Percentiles rank a stretch among this genome's conserved stretches.
Evolutionary conservation across 2,888 invertebrate genomes (phyloP).

Genomic region (Pogonocherus hispidulus): DNA sequence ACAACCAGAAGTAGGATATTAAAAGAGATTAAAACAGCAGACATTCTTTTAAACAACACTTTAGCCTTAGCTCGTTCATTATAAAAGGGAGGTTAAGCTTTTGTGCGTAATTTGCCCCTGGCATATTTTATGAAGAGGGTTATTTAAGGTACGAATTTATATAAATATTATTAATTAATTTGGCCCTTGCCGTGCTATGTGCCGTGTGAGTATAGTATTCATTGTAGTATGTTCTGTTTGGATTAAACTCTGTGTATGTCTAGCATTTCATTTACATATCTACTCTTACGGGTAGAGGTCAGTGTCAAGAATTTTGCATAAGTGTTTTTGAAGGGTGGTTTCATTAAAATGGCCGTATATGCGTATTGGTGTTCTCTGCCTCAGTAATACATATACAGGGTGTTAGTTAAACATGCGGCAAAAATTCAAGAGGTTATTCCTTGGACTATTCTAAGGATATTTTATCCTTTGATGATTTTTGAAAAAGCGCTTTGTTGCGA

Average conservation of each 20-base stretch:
- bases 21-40: too few relatives aligned
- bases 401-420: too few relatives aligned
- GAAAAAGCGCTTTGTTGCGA: too few relatives aligned
- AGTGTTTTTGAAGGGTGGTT: too few relatives aligned
- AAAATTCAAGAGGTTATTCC: too few relatives aligned
- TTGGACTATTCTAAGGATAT: too few relatives aligned
- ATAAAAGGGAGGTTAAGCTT: conserved; percentile 5
- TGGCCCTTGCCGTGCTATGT: neutral
- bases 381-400: too few relatives aligned
- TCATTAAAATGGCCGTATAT: too few relatives aligned
- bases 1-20: neutral
- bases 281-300: neutral
- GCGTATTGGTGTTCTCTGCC: too few relatives aligned
- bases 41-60: neutral
- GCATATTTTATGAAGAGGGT: conserved; percentile 12
- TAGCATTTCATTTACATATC: neutral
- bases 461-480: too few relatives aligned
- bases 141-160: conserved; percentile 5
- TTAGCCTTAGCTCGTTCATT: neutral
- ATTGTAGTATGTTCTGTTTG: neutral
- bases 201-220: neutral
- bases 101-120: conserved; percentile 6
- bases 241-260: too few relatives aligned
- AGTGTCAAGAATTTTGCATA: too few relatives aligned
- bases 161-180: neutral